Percentiles rank a stretch among this genome's conserved stretches.
Evolutionary conservation across 2,113 vertebrate species (phyloP).

Genomic region (Ceyx margarethae): DNA sequence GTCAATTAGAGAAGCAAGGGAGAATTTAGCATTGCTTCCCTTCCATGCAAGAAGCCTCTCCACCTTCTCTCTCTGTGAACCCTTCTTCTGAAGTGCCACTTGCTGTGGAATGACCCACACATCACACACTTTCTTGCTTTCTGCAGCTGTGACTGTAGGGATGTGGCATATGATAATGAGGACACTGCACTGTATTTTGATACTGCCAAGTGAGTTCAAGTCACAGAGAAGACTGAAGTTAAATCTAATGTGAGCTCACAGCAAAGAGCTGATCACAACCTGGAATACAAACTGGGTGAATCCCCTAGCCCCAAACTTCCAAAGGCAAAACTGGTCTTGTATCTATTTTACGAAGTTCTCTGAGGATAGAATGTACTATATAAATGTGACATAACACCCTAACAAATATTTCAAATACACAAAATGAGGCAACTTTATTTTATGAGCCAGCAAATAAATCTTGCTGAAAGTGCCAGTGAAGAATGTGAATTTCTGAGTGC

Average conservation of each 20-base stretch:
- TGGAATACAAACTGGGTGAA: not conserved
- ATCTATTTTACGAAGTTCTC: not conserved
- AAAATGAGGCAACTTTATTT: constrained; percentile 50
- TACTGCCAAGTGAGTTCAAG: not conserved
- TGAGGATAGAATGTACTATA: not conserved
- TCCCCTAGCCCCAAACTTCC: not conserved
- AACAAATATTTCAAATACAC: constrained; percentile 26
- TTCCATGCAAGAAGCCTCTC: not conserved
- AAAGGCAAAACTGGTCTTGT: not conserved
- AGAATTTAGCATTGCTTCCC: not conserved
- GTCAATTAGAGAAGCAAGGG: not conserved
- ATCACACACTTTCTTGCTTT: not conserved
- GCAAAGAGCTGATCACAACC: not conserved
- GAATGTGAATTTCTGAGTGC: not conserved
- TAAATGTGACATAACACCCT: not conserved
- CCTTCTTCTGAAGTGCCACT: not conserved
- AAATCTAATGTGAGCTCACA: not conserved
- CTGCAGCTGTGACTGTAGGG: not conserved
- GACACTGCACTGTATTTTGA: not conserved
- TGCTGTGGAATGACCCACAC: not conserved
- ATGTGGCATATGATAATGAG: not conserved
- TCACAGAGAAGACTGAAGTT: not conserved
- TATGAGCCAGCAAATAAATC: constrained; percentile 8
- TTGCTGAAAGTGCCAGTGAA: constrained; percentile 24
- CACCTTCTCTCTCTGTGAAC: not conserved